These are phyloP conservation scores for Macroglossus sobrinus DNA, from an alignment of 2,113 vertebrate genomes.

Conservation along the genomic window DNA sequence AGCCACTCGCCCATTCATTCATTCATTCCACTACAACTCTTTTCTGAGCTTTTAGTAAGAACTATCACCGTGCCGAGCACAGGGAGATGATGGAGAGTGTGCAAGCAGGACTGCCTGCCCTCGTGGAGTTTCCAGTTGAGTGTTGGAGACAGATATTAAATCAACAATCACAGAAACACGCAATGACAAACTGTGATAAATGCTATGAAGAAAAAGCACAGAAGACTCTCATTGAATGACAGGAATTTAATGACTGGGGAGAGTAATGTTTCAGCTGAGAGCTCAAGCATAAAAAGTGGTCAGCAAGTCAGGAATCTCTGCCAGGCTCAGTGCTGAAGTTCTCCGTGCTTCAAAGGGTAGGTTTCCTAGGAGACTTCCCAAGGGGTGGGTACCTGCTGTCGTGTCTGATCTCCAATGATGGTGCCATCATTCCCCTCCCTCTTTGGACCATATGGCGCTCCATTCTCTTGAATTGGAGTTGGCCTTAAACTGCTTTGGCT, in stretches of 20 bases:
- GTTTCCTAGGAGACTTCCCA: neutral
- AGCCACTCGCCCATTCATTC: too few relatives aligned
- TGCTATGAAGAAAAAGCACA: neutral
- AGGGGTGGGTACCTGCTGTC: rapidly evolving
- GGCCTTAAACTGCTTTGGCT: neutral
- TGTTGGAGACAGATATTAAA: neutral
- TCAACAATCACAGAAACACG: neutral
- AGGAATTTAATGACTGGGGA: neutral
- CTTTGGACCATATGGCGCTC: neutral
- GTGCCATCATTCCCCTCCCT: neutral
- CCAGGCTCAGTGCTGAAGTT: neutral
- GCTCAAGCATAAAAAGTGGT: neutral
- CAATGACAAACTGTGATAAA: neutral
- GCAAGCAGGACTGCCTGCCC: neutral
- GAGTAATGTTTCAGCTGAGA: neutral
- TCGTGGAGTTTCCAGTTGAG: rapidly evolving
- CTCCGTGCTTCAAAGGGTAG: neutral
- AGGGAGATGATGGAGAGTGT: rapidly evolving
- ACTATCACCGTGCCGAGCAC: neutral
- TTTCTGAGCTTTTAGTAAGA: neutral
- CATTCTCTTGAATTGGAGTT: neutral
- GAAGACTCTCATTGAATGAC: neutral
- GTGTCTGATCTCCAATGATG: neutral
- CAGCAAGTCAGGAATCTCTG: neutral
- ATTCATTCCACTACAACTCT: neutral